Evolutionary conservation across 2,797 vertebrate species (phyloP), one percentile per base, ranked within the genome.

Genomic region (Helostoma temminkii): DNA sequence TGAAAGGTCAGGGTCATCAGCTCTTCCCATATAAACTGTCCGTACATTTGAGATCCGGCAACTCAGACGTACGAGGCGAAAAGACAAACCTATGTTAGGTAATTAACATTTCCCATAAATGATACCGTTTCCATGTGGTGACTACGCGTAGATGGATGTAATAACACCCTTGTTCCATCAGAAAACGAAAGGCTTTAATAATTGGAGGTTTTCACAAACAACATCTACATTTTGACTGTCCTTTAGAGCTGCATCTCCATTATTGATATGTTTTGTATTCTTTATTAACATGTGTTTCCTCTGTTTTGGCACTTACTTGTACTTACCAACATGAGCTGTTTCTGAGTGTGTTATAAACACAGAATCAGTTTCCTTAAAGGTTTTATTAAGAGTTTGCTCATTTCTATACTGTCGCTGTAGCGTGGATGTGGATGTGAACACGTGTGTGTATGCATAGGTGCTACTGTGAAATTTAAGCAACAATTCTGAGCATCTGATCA

Each of bases 381-480:
- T 65, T 78, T 30, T 66, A 69, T 54, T 68, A 37, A 74, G 48
- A 62, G 53, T 76, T 76, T 37, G 61, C 62, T 85, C 47, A 89
- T 88, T 83, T 87, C 66, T 86, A 79, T 80, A 61, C 69, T 62
- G 75, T 85, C 76, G 81, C 84, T 71, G 69, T 87, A 55, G 83
- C 55, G 76, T 79, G 83, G 48, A 71, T 79, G 79, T 83, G 84
- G 47, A 77, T 1, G 39, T 76, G 62, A 54, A 49, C 74, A 60
- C 59, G 56, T 58, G 56, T 68, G 66, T 54, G 74, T 49, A 26
- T 37, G 72, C 60, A 64, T 85, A 85, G 83, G 88, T 88, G 86
- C 82, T 88, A 90, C 76, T 88, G 86, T 85, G 83, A 83, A 87
- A 77, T 49, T 79, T 66, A 66, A 86, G 78, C 71, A 74, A 83